Evolutionary conservation across 92 coral and sea anemone species (phyloP).

Genomic region (Epizoanthus illoricatus): DNA sequence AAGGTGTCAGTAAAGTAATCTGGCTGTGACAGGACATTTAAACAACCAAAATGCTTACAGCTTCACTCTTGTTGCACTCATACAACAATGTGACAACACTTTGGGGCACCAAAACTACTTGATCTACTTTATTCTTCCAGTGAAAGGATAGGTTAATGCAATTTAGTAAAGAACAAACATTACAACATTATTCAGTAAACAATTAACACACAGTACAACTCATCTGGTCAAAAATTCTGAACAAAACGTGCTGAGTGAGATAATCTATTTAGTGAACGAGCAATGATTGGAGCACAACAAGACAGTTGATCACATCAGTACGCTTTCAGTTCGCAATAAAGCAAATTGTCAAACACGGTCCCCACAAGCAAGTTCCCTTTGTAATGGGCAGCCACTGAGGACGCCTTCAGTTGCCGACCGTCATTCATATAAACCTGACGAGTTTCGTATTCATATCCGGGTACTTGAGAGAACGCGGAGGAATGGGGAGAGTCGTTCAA

Average conservation of each 20-base stretch:
- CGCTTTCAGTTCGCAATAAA: constrained; percentile 6
- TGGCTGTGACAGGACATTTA: too few species aligned
- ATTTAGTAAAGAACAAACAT: too few species aligned
- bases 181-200: too few species aligned
- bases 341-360: not conserved
- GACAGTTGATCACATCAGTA: not conserved
- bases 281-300: not conserved
- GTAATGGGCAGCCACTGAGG: constrained; percentile 13
- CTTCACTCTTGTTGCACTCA: too few species aligned
- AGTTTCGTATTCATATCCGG: not conserved
- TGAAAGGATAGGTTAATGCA: too few species aligned
- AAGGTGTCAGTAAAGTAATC: too few species aligned
- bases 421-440: constrained; percentile 6
- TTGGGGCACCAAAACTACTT: too few species aligned
- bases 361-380: constrained; percentile 8
- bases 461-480: not conserved
- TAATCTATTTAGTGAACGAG: not conserved
- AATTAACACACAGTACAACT: too few species aligned
- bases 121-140: too few species aligned
- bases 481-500: constrained; percentile 4
- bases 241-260: not conserved
- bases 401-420: constrained; percentile 6
- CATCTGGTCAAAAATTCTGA: too few species aligned
- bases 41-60: too few species aligned
- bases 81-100: too few species aligned